Percentiles rank a stretch among this genome's conserved stretches.
These are phyloP conservation scores for Drosophila leonis DNA, from an alignment of 2,888 invertebrate genomes.

Conservation along the genomic window DNA sequence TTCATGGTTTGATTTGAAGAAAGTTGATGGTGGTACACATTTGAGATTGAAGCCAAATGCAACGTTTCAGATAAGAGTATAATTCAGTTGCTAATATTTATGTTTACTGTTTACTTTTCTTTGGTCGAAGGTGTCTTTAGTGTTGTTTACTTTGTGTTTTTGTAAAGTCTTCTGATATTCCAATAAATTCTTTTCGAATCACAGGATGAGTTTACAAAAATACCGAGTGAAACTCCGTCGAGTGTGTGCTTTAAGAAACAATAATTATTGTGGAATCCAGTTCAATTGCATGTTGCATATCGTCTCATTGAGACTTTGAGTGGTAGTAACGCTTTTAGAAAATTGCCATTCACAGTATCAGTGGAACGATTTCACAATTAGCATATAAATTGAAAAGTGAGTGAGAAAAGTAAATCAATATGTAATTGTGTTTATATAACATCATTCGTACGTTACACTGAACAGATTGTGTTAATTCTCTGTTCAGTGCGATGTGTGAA, in stretches of 20 bases:
- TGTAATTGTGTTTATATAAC: constrained; percentile 10
- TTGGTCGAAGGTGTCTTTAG: not conserved
- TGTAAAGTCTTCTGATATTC: constrained; percentile 9
- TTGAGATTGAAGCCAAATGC: not conserved
- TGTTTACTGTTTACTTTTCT: not conserved
- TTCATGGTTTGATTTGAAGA: not conserved
- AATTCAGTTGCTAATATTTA: not conserved
- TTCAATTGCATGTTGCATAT: not conserved
- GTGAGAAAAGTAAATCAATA: not conserved
- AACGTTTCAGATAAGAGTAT: not conserved
- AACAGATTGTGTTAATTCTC: constrained; percentile 1
- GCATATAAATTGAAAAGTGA: not conserved
- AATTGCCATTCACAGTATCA: constrained; percentile 33
- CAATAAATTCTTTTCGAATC: not conserved
- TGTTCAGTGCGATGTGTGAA: constrained; percentile 23
- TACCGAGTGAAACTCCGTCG: not conserved
- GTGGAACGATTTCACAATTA: constrained; percentile 10
- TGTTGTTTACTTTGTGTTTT: not conserved
- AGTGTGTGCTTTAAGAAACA: not conserved
- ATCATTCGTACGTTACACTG: constrained; percentile 17
- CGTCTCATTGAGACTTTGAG: constrained; percentile 20
- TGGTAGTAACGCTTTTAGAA: constrained; percentile 6
- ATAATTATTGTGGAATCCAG: not conserved
- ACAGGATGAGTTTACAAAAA: constrained; percentile 3
- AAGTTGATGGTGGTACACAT: constrained; percentile 21